Base-by-base conservation (phyloP, 2,113 vertebrate species). In the Sterna hirundo region DNA sequence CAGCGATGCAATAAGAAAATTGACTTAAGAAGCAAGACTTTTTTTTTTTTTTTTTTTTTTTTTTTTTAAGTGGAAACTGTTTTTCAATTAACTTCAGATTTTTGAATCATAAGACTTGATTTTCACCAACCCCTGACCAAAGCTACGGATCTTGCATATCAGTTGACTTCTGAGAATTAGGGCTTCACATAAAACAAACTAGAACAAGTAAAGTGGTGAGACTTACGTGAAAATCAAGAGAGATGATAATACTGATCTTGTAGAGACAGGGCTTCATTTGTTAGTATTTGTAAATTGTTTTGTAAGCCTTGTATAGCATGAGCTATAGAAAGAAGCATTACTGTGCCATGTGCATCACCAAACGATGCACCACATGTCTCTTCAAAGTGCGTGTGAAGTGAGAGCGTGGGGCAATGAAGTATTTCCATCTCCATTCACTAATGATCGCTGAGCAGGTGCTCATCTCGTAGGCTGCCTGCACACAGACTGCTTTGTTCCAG, bases 371-470 rank as follows among this genome's bases (percentile, higher is more conserved):
- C 55, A 40, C 22, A 2, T 40, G 54, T 75, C 76, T 95, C 68
- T 91, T 89, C 82, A 91, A 90, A 94, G 55, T 42, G 55, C 2
- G 1, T 91, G 65, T 91, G 84, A 96, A 91, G 65, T 55, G 51
- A 40, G 72, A 90, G 36, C 0, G 0, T 55, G 84, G 92, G 88
- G 64, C 64, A 86, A 42, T 20, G 26, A 94, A 76, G 86, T 68
- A 70, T 86, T 90, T 92, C 81, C 47, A 12, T 87, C 52, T 83
- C 46, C n/a, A 15, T 76, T 91, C 55, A 20, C 40, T 91, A 91
- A 91, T 89, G 81, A 91, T 83, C 47, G 51, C 72, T 76, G 66
- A 93, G 74, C 86, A 97, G 92, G 90, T 96, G 86, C 66, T 92
- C 76, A 20, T 84, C 54, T 92, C 7, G 36, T 19, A 40, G 69